phyloP scores from a whole-genome alignment of 2,888 invertebrate species.

The Mongoloraphidia duomilia region DNA sequence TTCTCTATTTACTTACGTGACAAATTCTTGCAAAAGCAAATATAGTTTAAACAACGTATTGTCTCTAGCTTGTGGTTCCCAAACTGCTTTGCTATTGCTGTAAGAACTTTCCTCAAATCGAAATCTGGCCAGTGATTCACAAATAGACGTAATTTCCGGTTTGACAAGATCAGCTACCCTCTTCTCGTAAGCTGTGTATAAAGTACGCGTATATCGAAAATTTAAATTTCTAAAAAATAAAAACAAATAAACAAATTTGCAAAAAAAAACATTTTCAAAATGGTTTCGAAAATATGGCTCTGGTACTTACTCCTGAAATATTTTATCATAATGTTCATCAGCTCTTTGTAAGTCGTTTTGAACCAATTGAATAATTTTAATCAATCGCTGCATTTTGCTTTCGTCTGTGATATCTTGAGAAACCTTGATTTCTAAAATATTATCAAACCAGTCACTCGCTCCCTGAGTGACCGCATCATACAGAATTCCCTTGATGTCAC shows the following conservation, averaged over 20 bases:
- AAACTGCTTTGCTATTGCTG: constrained; percentile 31
- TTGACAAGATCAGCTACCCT: constrained; percentile 56
- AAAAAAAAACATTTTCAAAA: too few species aligned
- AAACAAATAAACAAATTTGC: constrained; percentile 1
- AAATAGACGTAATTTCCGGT: constrained; percentile 56
- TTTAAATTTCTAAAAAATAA: constrained; percentile 45
- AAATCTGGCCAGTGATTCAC: constrained; percentile 53
- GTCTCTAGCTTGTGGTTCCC: constrained; percentile 62
- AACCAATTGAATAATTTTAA: constrained; percentile 69
- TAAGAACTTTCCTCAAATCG: constrained; percentile 37
- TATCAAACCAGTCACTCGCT: constrained; percentile 64
- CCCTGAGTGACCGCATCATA: constrained; percentile 59
- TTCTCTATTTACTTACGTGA: constrained; percentile 38
- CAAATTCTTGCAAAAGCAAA: constrained; percentile 76
- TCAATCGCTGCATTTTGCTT: constrained; percentile 58
- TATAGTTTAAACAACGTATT: constrained; percentile 87
- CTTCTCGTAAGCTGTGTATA: constrained; percentile 58
- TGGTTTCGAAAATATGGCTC: too few species aligned
- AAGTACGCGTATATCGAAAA: constrained; percentile 54
- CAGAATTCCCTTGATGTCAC: constrained; percentile 46
- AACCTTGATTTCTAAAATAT: constrained; percentile 55
- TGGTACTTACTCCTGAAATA: constrained; percentile 65
- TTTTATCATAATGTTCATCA: constrained; percentile 64
- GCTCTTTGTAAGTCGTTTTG: constrained; percentile 67
- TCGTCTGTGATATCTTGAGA: constrained; percentile 49